phyloP scores from a whole-genome alignment of 30 jellyfish, hydroid and myxozoan genomes.

The Sanderia malayensis region DNA sequence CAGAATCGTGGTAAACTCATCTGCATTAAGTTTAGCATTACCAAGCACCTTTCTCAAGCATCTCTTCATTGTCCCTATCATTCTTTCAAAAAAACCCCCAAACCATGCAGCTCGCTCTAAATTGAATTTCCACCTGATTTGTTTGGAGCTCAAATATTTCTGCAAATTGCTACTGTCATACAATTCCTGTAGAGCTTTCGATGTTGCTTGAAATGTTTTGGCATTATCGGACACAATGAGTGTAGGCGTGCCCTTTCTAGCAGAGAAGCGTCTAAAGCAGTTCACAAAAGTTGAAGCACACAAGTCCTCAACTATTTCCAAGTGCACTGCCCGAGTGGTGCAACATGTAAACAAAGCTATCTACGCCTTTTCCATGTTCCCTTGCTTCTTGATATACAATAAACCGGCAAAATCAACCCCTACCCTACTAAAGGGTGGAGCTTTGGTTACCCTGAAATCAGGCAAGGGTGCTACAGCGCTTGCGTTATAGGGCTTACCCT shows the following conservation, averaged over 20 bases:
- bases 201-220: constrained; percentile 4
- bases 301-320: constrained; percentile 10
- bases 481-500: constrained; percentile 12
- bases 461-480: too few relatives aligned
- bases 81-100: too few relatives aligned
- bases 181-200: neutral
- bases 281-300: constrained; percentile 7
- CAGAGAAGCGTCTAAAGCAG: constrained; percentile 15
- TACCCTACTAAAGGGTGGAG: too few relatives aligned
- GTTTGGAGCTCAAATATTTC: constrained; percentile 6
- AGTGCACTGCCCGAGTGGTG: constrained; percentile 26
- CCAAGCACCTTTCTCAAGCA: too few relatives aligned
- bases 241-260: constrained; percentile 19
- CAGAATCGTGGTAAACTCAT: constrained; percentile 8
- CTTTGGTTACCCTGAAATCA: too few relatives aligned
- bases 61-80: constrained; percentile 6
- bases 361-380: too few relatives aligned
- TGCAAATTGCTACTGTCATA: neutral
- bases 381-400: too few relatives aligned
- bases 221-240: too few relatives aligned
- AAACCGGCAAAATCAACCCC: too few relatives aligned
- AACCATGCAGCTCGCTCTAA: too few relatives aligned
- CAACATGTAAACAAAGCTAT: constrained; percentile 13
- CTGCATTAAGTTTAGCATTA: constrained; percentile 6
- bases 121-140: constrained; percentile 15